phyloP scores from a whole-genome alignment of 2,888 invertebrate species.

The Chalcis sispes region DNA sequence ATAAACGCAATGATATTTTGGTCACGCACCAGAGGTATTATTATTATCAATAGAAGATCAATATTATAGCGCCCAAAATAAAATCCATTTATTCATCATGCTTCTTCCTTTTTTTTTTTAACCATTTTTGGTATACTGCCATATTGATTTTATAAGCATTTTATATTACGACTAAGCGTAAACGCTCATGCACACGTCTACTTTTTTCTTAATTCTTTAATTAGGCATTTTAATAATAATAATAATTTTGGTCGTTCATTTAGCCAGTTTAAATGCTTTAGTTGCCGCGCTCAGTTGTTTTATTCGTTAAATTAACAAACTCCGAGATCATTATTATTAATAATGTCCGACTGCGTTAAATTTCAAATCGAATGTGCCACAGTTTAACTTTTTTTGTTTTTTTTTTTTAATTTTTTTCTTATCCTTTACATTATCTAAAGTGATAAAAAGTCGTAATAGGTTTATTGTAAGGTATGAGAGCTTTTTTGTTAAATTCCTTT shows the following conservation, averaged over 20 bases:
- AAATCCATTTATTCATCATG: conserved; percentile 9
- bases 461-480: background rate
- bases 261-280: conserved; percentile 34
- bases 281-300: background rate
- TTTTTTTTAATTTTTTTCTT: background rate
- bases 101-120: no score
- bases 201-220: conserved; percentile 30
- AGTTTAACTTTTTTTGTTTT: background rate
- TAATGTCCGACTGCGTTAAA: background rate
- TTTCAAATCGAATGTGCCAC: background rate
- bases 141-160: background rate
- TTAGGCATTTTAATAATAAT: conserved; percentile 42
- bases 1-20: conserved; percentile 1
- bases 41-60: conserved; percentile 5
- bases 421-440: background rate
- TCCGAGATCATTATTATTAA: no score
- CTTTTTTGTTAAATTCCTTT: background rate
- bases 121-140: background rate
- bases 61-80: conserved; percentile 9
- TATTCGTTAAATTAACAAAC: background rate
- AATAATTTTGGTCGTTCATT: conserved; percentile 39
- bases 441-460: background rate
- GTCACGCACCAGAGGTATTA: conserved; percentile 1
- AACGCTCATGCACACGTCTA: background rate
- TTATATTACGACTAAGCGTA: background rate